These are phyloP conservation scores for Heteractis magnifica DNA, from an alignment of 92 coral and sea anemone species.

Conservation along the genomic window DNA sequence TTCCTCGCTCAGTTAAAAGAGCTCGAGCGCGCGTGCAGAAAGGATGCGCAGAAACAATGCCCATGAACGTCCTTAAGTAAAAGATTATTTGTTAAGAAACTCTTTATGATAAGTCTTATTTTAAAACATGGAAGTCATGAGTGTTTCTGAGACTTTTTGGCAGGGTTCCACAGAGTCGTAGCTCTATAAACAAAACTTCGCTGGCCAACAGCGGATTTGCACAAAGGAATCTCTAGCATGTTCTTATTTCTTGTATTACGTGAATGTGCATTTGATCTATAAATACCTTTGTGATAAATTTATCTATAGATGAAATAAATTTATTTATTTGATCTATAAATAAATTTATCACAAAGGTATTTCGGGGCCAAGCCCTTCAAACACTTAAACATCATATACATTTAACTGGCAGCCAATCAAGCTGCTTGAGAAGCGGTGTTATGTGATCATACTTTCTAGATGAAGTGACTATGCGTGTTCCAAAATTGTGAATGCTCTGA, in stretches of 20 bases:
- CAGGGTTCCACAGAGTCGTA: constrained; percentile 13
- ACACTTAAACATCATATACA: constrained; percentile 19
- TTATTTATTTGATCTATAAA: background rate
- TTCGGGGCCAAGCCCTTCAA: background rate
- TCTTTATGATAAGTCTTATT: too few species aligned
- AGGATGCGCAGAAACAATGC: too few species aligned
- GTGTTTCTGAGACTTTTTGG: too few species aligned
- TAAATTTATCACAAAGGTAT: constrained; percentile 22
- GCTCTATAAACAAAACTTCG: constrained; percentile 26
- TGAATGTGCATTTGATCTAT: background rate
- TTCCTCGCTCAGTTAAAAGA: too few species aligned
- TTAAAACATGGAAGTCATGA: too few species aligned
- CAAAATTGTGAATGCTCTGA: background rate
- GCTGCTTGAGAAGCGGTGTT: constrained; percentile 18
- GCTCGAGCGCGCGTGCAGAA: too few species aligned
- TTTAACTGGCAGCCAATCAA: constrained; percentile 34
- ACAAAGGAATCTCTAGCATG: constrained; percentile 30
- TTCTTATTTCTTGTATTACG: constrained; percentile 12
- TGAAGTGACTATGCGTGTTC: constrained; percentile 10
- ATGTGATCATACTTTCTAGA: constrained; percentile 41
- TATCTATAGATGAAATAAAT: too few species aligned
- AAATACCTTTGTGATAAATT: constrained; percentile 13
- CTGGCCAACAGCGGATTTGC: constrained; percentile 36
- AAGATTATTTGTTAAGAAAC: too few species aligned
- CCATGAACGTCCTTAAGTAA: too few species aligned